Conservation (phyloP, 92 coral and sea anemone species). For the Siderastrea siderea region DNA sequence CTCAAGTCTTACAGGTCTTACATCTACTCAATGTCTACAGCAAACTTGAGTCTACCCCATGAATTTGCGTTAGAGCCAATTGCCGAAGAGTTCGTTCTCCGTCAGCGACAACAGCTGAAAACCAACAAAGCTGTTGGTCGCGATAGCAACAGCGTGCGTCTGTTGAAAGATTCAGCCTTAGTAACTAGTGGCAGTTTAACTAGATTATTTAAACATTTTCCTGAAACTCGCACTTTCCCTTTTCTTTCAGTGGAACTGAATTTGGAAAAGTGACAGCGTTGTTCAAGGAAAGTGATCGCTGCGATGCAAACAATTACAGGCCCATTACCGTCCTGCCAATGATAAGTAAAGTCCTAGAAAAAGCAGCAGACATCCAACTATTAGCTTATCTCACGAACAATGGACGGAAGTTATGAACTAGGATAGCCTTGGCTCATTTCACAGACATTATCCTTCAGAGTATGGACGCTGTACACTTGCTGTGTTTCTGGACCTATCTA, state of each 20-base stretch:
- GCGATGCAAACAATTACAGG: conserved; percentile 29
- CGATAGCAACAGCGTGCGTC: conserved; percentile 5
- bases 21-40: not conserved
- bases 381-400: conserved; percentile 11
- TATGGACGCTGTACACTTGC: conserved; percentile 57
- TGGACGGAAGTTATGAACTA: conserved; percentile 44
- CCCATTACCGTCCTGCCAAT: conserved; percentile 34
- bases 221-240: not conserved
- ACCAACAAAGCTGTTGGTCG: conserved; percentile 27
- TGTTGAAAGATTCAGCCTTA: conserved; percentile 31
- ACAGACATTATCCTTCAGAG: conserved; percentile 58
- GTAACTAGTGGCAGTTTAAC: conserved; percentile 31
- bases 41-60: not conserved
- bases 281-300: not conserved
- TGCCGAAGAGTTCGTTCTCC: conserved; percentile 25
- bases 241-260: not conserved
- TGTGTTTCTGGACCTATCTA: conserved; percentile 54
- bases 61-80: conserved; percentile 12
- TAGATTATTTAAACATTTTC: conserved; percentile 1
- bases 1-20: not conserved
- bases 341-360: conserved; percentile 25
- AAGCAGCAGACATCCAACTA: conserved; percentile 24
- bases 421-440: conserved; percentile 48
- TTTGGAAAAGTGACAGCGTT: conserved; percentile 9
- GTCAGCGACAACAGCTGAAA: conserved; percentile 23